These are phyloP conservation scores for Drosophila dives DNA, from an alignment of 2,888 invertebrate genomes.

Conservation along the genomic window DNA sequence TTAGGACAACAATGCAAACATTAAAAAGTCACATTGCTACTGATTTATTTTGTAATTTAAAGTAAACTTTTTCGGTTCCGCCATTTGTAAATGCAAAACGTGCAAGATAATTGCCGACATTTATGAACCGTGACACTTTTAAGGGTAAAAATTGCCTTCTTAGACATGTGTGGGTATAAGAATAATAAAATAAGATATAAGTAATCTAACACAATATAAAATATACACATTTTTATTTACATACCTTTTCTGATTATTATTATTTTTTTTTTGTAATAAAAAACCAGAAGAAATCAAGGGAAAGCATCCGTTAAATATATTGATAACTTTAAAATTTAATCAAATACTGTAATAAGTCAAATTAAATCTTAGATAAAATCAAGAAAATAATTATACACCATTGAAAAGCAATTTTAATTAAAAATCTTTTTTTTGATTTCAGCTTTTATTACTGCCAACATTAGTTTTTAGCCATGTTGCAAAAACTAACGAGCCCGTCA, in stretches of 20 bases:
- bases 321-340: background rate
- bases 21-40: constrained; percentile 79
- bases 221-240: background rate
- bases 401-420: constrained; percentile 51
- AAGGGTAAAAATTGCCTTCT: constrained; percentile 16
- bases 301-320: background rate
- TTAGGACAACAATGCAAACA: constrained; percentile 66
- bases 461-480: constrained; percentile 29
- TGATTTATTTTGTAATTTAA: constrained; percentile 81
- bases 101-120: constrained; percentile 63
- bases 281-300: background rate
- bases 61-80: constrained; percentile 63
- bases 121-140: constrained; percentile 63
- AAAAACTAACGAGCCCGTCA: constrained; percentile 39
- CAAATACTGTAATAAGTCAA: background rate
- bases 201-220: background rate
- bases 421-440: constrained; percentile 28
- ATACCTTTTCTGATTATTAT: too few species aligned
- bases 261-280: too few species aligned
- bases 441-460: constrained; percentile 10
- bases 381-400: background rate
- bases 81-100: constrained; percentile 67
- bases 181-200: background rate
- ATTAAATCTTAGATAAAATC: background rate
- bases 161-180: constrained; percentile 1